Evolutionary conservation across 2,888 invertebrate species (phyloP).

Genomic region (Crepidodera aurea): DNA sequence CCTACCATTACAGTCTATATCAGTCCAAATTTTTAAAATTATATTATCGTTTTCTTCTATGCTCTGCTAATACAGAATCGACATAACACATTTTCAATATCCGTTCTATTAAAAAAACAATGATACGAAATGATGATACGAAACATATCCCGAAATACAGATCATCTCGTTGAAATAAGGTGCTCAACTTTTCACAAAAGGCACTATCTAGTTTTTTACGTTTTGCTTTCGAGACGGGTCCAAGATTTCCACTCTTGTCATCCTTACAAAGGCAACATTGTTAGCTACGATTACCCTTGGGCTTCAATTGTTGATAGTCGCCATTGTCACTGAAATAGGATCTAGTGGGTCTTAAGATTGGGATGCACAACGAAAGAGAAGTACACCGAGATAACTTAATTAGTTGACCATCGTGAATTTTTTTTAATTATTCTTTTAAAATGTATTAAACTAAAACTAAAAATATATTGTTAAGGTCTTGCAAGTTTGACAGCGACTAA

Average conservation of each 20-base stretch:
- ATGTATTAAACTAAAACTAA: no score
- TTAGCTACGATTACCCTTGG: slow-evolving; percentile 57
- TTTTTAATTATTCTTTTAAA: not conserved
- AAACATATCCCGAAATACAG: not conserved
- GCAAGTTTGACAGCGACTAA: no score
- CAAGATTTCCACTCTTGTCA: slow-evolving; percentile 11
- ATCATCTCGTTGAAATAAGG: slow-evolving; percentile 10
- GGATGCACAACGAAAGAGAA: slow-evolving; percentile 6
- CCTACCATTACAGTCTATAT: no score
- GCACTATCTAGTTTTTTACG: slow-evolving; percentile 12
- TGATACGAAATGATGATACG: not conserved
- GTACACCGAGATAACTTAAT: slow-evolving; percentile 14
- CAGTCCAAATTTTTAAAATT: no score
- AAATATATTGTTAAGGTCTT: no score
- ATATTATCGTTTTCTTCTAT: no score
- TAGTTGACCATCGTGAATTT: slow-evolving; percentile 7
- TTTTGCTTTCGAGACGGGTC: slow-evolving; percentile 9
- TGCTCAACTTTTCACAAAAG: slow-evolving; percentile 9
- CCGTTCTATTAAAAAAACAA: no score
- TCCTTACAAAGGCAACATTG: slow-evolving; percentile 45
- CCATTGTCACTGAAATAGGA: slow-evolving; percentile 51
- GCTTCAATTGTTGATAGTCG: slow-evolving; percentile 57
- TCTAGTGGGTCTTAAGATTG: slow-evolving; percentile 20
- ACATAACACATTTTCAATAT: no score
- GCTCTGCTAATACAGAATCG: no score